These are phyloP conservation scores for Corythornis vintsioides DNA, from an alignment of 2,113 vertebrate species.

Conservation along the genomic window DNA sequence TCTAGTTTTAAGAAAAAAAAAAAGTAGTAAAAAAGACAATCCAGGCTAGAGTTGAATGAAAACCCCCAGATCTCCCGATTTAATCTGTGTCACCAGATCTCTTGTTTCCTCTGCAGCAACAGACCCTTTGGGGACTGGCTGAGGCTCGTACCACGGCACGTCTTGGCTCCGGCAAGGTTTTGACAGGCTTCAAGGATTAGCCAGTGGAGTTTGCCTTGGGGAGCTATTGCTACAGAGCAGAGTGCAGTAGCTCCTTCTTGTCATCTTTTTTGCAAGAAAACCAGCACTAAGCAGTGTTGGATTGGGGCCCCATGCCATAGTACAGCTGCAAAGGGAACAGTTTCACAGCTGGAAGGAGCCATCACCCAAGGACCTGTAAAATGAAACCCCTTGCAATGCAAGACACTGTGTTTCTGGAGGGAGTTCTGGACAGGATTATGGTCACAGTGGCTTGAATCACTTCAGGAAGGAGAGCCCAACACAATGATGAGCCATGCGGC, in stretches of 20 bases:
- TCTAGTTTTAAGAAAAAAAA: not conserved
- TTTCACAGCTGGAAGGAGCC: not conserved
- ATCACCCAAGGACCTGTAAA: not conserved
- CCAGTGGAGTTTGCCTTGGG: not conserved
- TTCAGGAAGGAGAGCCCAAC: not conserved
- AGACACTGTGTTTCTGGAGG: not conserved
- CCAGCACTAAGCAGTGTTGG: not conserved
- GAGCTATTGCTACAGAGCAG: not conserved
- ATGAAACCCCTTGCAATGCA: not conserved
- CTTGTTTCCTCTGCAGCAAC: not conserved
- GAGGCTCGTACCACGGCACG: not conserved
- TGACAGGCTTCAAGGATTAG: constrained; percentile 17
- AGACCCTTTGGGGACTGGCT: not conserved
- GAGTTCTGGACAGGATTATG: accelerated
- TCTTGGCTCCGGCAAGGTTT: not conserved
- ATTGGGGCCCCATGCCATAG: accelerated
- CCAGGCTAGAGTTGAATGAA: constrained; percentile 4
- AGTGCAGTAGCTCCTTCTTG: not conserved
- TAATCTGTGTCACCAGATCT: constrained; percentile 45
- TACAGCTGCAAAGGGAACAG: accelerated
- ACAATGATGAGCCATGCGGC: too few relatives aligned
- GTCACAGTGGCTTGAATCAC: not conserved
- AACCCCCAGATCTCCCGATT: not conserved
- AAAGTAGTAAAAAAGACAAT: not conserved
- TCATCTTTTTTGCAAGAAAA: not conserved